These are phyloP conservation scores for Agrypnia vestita DNA, from an alignment of 1,140 invertebrate species.

Conservation along the genomic window DNA sequence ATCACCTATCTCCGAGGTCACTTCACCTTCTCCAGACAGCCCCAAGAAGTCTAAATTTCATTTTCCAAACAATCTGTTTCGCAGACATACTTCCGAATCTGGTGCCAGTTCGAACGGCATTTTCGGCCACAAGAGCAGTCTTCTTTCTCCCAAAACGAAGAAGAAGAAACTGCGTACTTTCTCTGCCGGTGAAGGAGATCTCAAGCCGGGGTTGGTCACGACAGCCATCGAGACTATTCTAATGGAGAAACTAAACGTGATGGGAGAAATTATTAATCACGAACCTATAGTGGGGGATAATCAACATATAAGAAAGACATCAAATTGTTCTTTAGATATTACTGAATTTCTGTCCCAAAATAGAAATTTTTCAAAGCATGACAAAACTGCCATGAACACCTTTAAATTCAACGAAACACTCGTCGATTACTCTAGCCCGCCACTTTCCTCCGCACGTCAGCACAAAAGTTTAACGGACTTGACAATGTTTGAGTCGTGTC, in stretches of 20 bases:
- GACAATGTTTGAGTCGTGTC: slow-evolving; percentile 1
- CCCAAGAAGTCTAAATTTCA: slow-evolving; percentile 55
- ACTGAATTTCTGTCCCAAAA: slow-evolving; percentile 29
- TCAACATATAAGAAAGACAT: slow-evolving; percentile 47
- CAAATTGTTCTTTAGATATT: slow-evolving; percentile 35
- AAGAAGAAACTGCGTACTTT: slow-evolving; percentile 62
- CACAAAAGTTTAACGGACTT: slow-evolving; percentile 35
- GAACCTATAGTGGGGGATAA: slow-evolving; percentile 57
- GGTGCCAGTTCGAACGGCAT: slow-evolving; percentile 7
- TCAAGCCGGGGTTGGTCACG: slow-evolving; percentile 66
- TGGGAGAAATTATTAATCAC: slow-evolving; percentile 59
- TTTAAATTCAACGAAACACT: slow-evolving; percentile 35
- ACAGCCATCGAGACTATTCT: slow-evolving; percentile 73
- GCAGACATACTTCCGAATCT: slow-evolving; percentile 50
- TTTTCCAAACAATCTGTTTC: slow-evolving; percentile 52
- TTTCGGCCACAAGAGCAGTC: slow-evolving; percentile 38
- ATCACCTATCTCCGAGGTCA: slow-evolving; percentile 4
- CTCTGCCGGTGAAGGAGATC: slow-evolving; percentile 62
- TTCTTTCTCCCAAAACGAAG: slow-evolving; percentile 47
- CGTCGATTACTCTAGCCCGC: not conserved
- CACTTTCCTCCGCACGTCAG: slow-evolving; percentile 1
- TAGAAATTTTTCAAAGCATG: slow-evolving; percentile 1
- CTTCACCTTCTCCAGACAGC: slow-evolving; percentile 13
- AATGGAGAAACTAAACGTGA: slow-evolving; percentile 68
- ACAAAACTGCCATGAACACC: slow-evolving; percentile 30